Percentiles rank a stretch among this genome's conserved stretches.
These are phyloP conservation scores for Acronicta psi DNA, from an alignment of 2,888 invertebrate genomes.

Conservation along the genomic window DNA sequence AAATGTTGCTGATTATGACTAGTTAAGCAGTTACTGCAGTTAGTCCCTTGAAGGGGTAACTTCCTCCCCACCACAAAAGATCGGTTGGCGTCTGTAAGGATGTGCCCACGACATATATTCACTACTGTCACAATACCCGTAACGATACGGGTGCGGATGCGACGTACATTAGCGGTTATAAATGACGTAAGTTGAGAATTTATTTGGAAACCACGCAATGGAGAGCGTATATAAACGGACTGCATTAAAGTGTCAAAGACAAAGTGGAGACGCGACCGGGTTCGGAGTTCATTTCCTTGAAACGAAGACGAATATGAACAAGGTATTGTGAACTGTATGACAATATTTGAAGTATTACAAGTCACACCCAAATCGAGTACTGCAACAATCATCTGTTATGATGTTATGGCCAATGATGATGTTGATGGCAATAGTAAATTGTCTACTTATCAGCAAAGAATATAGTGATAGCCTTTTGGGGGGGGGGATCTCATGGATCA, in stretches of 20 bases:
- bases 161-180: constrained; percentile 58
- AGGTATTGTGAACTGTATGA: constrained; percentile 6
- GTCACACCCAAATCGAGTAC: no score
- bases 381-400: no score
- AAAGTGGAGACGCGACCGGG: constrained; percentile 37
- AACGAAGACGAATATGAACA: constrained; percentile 10
- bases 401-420: no score
- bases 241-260: constrained; percentile 55
- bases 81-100: constrained; percentile 23
- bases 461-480: no score
- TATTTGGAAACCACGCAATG: constrained; percentile 53
- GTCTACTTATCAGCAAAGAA: no score
- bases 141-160: constrained; percentile 55
- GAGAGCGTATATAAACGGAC: constrained; percentile 28
- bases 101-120: constrained; percentile 37
- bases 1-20: constrained; percentile 12
- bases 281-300: constrained; percentile 42
- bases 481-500: no score
- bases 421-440: no score
- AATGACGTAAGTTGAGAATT: constrained; percentile 54
- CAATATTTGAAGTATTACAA: background rate
- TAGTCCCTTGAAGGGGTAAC: constrained; percentile 11
- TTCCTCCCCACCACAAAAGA: constrained; percentile 31
- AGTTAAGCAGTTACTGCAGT: no score
- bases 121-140: constrained; percentile 46